Evolutionary conservation across 2,797 vertebrate species (phyloP).

Genomic region (Neosilurus mollespiculum): DNA sequence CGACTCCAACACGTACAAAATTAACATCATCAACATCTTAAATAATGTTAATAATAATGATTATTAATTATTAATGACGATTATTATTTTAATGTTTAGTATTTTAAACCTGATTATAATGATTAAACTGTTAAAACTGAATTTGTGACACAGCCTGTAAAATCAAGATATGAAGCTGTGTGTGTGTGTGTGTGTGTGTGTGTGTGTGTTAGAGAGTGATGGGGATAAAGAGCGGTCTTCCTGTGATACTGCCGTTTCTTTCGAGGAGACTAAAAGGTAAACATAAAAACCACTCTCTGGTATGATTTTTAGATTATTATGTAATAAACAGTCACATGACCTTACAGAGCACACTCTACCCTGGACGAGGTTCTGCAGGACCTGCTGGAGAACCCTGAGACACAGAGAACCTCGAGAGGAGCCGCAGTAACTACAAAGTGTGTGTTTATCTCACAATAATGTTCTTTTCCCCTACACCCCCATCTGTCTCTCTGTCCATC

Average conservation of each 20-base stretch:
- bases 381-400: conserved; percentile 33
- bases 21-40: not conserved
- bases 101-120: not conserved
- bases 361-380: conserved; percentile 59
- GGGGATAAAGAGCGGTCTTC: not conserved
- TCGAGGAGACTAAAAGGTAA: conserved; percentile 58
- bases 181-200: conserved; percentile 3
- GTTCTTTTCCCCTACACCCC: not conserved
- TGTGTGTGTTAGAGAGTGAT: not conserved
- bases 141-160: not conserved
- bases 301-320: not conserved
- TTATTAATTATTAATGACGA: too few relatives aligned
- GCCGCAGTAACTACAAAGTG: conserved; percentile 22
- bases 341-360: conserved; percentile 61
- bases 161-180: not conserved
- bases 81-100: not conserved
- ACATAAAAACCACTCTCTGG: not conserved
- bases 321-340: not conserved
- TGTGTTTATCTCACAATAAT: conserved; percentile 8
- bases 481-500: not conserved
- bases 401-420: not conserved
- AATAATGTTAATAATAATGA: not conserved
- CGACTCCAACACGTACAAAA: not conserved
- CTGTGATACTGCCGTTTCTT: not conserved
- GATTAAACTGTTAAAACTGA: not conserved